phyloP scores from a whole-genome alignment of 2,888 invertebrate genomes.

The Abrostola triplasia region DNA sequence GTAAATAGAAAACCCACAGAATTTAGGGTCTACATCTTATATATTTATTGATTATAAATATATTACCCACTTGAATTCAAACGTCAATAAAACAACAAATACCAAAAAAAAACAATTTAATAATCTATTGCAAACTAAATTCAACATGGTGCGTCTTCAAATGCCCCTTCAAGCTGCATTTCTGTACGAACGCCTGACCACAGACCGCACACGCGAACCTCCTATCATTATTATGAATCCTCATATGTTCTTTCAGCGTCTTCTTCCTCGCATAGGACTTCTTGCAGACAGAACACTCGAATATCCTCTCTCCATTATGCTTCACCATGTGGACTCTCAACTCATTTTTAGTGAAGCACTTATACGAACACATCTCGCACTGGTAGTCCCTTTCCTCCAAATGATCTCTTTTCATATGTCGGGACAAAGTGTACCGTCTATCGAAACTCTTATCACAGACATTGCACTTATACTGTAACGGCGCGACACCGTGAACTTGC shows the following conservation, averaged over 20 bases:
- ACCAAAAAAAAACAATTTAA: background rate
- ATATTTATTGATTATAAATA: too few relatives aligned
- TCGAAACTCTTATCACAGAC: conserved; percentile 73
- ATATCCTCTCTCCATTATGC: conserved; percentile 74
- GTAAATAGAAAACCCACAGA: too few relatives aligned
- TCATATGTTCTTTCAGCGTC: conserved; percentile 77
- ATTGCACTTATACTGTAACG: conserved; percentile 75
- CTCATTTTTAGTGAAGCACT: conserved; percentile 77
- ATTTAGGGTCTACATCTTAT: too few relatives aligned
- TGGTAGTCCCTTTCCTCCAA: conserved; percentile 71
- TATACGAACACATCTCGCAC: conserved; percentile 62
- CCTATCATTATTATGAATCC: conserved; percentile 79
- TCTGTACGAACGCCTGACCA: conserved; percentile 80
- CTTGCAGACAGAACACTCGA: conserved; percentile 76
- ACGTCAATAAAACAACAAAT: background rate
- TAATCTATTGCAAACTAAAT: conserved; percentile 51
- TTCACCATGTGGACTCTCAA: conserved; percentile 74
- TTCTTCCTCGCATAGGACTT: conserved; percentile 79
- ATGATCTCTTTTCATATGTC: conserved; percentile 78
- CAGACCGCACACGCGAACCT: conserved; percentile 76
- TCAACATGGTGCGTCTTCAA: conserved; percentile 76
- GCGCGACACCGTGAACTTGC: conserved; percentile 70
- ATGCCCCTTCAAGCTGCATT: conserved; percentile 80
- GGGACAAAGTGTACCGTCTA: conserved; percentile 68
- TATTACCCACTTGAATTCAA: background rate